A percentile compares a stretch with the other conserved stretches of the same genome.
These are phyloP conservation scores for Willowsia nigromaculata DNA, from an alignment of 2,888 invertebrate genomes.

Conservation along the genomic window DNA sequence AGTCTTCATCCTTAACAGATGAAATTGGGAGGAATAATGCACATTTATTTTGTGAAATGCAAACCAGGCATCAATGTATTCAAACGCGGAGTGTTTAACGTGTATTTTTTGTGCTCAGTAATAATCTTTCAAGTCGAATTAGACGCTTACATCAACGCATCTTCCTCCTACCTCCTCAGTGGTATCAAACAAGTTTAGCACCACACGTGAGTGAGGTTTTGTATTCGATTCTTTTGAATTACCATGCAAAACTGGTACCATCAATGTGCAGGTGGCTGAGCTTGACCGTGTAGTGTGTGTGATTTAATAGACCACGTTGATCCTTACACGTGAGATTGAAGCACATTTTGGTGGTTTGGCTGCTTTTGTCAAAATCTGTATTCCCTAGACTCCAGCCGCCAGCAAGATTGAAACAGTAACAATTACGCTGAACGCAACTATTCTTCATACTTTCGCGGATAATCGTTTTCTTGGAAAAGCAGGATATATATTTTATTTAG, in stretches of 20 bases:
- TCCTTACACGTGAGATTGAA: background rate
- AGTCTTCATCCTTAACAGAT: background rate
- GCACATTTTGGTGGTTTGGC: background rate
- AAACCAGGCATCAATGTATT: background rate
- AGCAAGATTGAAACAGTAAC: background rate
- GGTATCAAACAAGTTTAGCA: slow-evolving; percentile 47
- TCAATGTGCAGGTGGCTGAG: background rate
- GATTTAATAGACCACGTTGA: slow-evolving; percentile 61
- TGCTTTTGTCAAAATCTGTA: background rate
- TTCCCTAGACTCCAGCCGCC: background rate
- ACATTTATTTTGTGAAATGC: too few relatives aligned
- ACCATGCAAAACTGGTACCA: background rate
- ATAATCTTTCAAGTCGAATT: background rate
- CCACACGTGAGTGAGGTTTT: background rate
- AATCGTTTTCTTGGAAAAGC: background rate
- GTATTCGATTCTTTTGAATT: background rate
- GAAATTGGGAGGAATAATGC: slow-evolving; percentile 18
- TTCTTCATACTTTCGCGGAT: background rate
- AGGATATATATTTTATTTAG: background rate
- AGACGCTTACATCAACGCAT: slow-evolving; percentile 34
- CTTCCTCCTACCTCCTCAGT: slow-evolving; percentile 20
- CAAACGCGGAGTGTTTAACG: background rate
- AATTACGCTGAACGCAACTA: slow-evolving; percentile 14
- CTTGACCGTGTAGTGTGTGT: slow-evolving; percentile 7
- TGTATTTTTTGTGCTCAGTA: background rate